A percentile compares a stretch with the other conserved stretches of the same genome.
Evolutionary conservation across 1,140 invertebrate species (phyloP).

Genomic region (Drosophila pandora): DNA sequence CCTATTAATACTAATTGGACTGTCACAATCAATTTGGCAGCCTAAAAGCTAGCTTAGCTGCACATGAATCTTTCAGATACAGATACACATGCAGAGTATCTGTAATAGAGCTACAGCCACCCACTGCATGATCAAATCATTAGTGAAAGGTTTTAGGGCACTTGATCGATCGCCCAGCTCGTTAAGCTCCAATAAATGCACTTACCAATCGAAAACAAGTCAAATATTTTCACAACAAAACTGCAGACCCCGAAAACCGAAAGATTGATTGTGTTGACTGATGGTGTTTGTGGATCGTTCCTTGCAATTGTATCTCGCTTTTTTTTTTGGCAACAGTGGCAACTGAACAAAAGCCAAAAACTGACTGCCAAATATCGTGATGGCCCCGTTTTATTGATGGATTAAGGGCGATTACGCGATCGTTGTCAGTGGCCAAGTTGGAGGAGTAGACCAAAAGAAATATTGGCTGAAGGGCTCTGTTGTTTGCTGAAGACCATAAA

Average conservation of each 20-base stretch:
- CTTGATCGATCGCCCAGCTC: conserved; percentile 72
- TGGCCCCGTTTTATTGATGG: conserved; percentile 83
- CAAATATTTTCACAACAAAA: conserved; percentile 77
- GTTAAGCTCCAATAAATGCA: conserved; percentile 75
- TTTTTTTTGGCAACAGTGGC: conserved; percentile 65
- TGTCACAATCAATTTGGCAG: conserved; percentile 68
- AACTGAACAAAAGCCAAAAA: conserved; percentile 47
- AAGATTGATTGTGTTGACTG: conserved; percentile 80
- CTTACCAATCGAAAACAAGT: conserved; percentile 66
- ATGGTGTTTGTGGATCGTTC: conserved; percentile 60
- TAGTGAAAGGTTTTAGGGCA: conserved; percentile 82
- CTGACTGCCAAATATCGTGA: conserved; percentile 66
- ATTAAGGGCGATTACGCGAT: conserved; percentile 83
- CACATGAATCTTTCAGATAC: conserved; percentile 22
- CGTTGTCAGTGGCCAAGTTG: conserved; percentile 59
- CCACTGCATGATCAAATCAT: conserved; percentile 76
- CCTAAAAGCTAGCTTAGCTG: conserved; percentile 29
- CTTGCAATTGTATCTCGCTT: conserved; percentile 65
- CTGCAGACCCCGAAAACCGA: conserved; percentile 8
- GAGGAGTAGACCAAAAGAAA: conserved; percentile 9
- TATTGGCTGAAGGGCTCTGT: conserved; percentile 56
- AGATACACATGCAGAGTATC: neutral
- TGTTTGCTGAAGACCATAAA: conserved; percentile 69
- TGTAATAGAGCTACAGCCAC: conserved; percentile 14
- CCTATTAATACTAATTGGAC: conserved; percentile 63